Conservation (phyloP, 2,888 invertebrate species). For the Fragum whitleyi region DNA sequence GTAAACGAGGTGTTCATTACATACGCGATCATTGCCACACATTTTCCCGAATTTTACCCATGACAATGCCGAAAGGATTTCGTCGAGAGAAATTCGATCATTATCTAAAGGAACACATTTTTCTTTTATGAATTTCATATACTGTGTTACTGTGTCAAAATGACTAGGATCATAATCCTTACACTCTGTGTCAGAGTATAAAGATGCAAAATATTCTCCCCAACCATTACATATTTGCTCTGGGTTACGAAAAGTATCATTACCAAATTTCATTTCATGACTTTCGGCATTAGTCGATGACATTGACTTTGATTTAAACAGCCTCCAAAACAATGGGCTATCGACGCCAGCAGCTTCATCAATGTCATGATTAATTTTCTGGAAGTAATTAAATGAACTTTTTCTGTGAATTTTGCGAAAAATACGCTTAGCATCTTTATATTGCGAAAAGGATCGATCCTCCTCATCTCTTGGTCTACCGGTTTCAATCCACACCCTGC, state of each 20-base stretch:
- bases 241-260: too few species aligned
- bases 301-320: too few species aligned
- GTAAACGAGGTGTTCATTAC: slow-evolving; percentile 7
- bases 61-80: background rate
- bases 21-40: background rate
- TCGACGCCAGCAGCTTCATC: background rate
- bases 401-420: background rate
- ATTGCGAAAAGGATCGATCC: background rate
- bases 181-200: too few species aligned
- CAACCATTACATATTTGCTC: too few species aligned
- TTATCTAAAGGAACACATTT: too few species aligned
- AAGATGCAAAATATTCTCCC: too few species aligned
- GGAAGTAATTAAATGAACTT: background rate
- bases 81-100: background rate
- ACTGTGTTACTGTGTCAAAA: too few species aligned
- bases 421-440: background rate
- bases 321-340: background rate
- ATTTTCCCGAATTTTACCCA: background rate
- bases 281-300: background rate
- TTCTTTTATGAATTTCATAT: too few species aligned
- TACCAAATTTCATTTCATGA: too few species aligned
- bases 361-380: background rate
- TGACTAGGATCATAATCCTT: too few species aligned
- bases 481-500: background rate
- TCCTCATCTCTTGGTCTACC: background rate